These are phyloP conservation scores for Brevimyrus niger DNA, from an alignment of 2,113 vertebrate genomes.

Conservation along the genomic window DNA sequence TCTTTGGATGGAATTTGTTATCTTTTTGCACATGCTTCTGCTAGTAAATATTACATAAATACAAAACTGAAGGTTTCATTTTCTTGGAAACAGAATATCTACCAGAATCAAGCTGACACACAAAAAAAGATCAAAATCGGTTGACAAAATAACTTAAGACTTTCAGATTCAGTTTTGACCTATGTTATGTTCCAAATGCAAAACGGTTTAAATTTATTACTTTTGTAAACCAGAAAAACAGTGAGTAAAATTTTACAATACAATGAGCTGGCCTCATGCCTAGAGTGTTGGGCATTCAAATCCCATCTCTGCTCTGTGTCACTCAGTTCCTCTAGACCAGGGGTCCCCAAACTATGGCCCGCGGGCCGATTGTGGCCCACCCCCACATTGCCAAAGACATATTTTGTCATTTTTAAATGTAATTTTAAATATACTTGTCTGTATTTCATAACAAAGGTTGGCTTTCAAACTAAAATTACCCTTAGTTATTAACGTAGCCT, in stretches of 20 bases:
- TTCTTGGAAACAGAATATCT: neutral
- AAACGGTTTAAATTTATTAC: neutral
- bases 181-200: neutral
- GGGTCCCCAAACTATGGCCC: too few species aligned
- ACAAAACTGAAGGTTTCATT: neutral
- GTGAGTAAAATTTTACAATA: neutral
- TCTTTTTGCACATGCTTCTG: neutral
- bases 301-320: neutral
- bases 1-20: neutral
- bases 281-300: neutral
- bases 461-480: too few species aligned
- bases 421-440: too few species aligned
- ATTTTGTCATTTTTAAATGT: too few species aligned
- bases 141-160: neutral
- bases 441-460: too few species aligned
- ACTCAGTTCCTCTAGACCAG: neutral
- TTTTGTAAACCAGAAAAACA: neutral
- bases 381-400: too few species aligned
- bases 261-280: neutral
- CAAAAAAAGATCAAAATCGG: neutral
- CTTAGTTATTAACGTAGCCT: too few species aligned
- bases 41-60: neutral
- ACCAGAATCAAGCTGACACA: neutral
- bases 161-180: neutral
- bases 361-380: too few species aligned